phyloP scores from a whole-genome alignment of 2,888 invertebrate genomes.

The Oscheius onirici region DNA sequence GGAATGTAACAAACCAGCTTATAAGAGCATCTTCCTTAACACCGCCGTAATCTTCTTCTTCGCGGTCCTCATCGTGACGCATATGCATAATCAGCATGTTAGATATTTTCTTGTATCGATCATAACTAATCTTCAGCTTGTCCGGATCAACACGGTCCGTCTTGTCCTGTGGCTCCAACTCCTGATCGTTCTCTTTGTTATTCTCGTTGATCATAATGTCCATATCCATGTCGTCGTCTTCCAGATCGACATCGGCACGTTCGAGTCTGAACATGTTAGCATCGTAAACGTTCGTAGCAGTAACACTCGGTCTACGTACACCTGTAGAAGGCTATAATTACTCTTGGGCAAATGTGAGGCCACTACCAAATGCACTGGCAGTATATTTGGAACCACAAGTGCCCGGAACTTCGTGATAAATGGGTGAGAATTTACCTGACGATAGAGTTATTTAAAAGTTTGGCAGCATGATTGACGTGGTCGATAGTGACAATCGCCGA shows the following conservation, averaged over 20 bases:
- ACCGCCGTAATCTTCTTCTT: conserved; percentile 63
- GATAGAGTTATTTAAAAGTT: conserved; percentile 79
- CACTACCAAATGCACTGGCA: too few species aligned
- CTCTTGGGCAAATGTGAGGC: neutral
- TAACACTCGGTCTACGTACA: conserved; percentile 11
- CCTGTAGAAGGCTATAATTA: conserved; percentile 16
- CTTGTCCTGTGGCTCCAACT: conserved; percentile 32
- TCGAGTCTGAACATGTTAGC: conserved; percentile 87
- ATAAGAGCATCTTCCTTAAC: conserved; percentile 78
- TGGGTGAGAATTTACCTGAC: conserved; percentile 33
- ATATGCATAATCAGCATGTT: conserved; percentile 90
- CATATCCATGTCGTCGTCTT: conserved; percentile 78
- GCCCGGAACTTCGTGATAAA: neutral
- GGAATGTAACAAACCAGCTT: conserved; percentile 83
- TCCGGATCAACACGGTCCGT: conserved; percentile 44
- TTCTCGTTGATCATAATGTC: conserved; percentile 42
- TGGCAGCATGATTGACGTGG: conserved; percentile 90
- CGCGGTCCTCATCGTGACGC: conserved; percentile 82
- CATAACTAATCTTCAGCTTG: conserved; percentile 81
- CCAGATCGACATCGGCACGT: conserved; percentile 93
- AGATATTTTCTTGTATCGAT: conserved; percentile 90
- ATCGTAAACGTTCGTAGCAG: conserved; percentile 14
- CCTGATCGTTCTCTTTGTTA: conserved; percentile 46
- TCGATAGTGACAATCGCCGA: conserved; percentile 85
- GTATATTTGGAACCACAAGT: neutral